Conservation (phyloP, 2,888 invertebrate species). For the Eupithecia subumbrata region DNA sequence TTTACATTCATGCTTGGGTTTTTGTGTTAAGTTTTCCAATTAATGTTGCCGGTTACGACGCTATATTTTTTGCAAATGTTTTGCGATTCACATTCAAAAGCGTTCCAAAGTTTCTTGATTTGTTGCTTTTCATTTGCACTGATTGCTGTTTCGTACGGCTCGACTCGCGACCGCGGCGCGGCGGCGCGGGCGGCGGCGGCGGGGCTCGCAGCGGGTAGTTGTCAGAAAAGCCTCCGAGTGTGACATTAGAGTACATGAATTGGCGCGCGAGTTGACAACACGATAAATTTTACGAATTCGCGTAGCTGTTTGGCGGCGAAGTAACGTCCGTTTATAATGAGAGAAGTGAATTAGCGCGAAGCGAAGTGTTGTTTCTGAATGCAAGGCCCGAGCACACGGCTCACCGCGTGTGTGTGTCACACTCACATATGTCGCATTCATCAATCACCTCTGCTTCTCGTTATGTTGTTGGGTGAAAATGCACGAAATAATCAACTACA, state of each 20-base stretch:
- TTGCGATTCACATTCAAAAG: conserved; percentile 21
- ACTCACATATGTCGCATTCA: too few relatives aligned
- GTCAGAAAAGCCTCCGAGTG: neutral
- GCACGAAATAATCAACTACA: too few relatives aligned
- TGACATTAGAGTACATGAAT: neutral
- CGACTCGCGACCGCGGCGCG: conserved; percentile 11
- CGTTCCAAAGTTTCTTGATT: conserved; percentile 30
- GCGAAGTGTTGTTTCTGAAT: too few relatives aligned
- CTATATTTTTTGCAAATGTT: conserved; percentile 30
- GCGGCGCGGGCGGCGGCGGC: too few relatives aligned
- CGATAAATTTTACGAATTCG: neutral
- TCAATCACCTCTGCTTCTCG: too few relatives aligned
- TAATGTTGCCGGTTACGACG: conserved; percentile 28
- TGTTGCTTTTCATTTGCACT: conserved; percentile 33
- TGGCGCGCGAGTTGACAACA: neutral
- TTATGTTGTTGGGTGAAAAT: too few relatives aligned
- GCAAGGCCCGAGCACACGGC: too few relatives aligned
- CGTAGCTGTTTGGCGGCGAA: too few relatives aligned
- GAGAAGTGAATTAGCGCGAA: too few relatives aligned
- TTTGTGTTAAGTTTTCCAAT: conserved; percentile 33
- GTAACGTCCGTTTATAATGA: too few relatives aligned
- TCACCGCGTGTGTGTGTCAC: too few relatives aligned
- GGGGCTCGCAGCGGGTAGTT: conserved; percentile 1
- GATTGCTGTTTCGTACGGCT: conserved; percentile 23
- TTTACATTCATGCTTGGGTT: conserved; percentile 27